These are phyloP conservation scores for Salmo trutta DNA, from an alignment of 2,797 vertebrate genomes.

Conservation along the genomic window DNA sequence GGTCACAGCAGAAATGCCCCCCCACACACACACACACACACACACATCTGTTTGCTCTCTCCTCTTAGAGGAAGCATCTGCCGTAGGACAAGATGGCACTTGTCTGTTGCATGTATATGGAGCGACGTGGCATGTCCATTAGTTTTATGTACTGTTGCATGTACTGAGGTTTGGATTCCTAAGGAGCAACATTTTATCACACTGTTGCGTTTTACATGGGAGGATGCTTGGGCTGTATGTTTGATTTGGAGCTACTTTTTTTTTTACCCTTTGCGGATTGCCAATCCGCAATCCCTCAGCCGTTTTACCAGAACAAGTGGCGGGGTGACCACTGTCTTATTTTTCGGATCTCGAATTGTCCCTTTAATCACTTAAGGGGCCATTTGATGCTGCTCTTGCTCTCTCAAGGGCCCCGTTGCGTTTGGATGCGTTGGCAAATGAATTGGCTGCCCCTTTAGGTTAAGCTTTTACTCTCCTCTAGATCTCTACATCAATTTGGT, in stretches of 20 bases:
- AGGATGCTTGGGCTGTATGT: background rate
- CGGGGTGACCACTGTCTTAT: too few relatives aligned
- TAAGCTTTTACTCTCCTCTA: background rate
- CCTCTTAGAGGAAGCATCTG: slow-evolving; percentile 15
- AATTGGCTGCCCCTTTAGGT: background rate
- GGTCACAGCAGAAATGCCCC: slow-evolving; percentile 8
- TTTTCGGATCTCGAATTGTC: background rate
- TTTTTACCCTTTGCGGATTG: background rate
- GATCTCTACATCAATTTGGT: background rate
- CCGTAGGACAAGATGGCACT: background rate
- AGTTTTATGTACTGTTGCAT: background rate
- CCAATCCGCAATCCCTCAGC: too few relatives aligned
- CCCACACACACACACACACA: slow-evolving; percentile 1
- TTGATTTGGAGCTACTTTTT: background rate
- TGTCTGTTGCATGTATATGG: background rate
- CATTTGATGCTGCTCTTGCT: background rate
- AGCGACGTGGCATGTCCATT: background rate
- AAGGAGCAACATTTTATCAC: background rate
- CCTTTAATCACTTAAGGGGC: background rate
- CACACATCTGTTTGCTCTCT: slow-evolving; percentile 6
- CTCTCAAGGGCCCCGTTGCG: background rate
- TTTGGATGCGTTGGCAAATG: background rate
- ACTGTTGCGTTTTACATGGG: background rate
- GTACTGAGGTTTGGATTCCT: background rate
- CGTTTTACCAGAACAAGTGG: too few relatives aligned